Evolutionary conservation across 2,888 invertebrate species (phyloP), one percentile per base, ranked within the genome.

Genomic region (Tortricodes alternella): DNA sequence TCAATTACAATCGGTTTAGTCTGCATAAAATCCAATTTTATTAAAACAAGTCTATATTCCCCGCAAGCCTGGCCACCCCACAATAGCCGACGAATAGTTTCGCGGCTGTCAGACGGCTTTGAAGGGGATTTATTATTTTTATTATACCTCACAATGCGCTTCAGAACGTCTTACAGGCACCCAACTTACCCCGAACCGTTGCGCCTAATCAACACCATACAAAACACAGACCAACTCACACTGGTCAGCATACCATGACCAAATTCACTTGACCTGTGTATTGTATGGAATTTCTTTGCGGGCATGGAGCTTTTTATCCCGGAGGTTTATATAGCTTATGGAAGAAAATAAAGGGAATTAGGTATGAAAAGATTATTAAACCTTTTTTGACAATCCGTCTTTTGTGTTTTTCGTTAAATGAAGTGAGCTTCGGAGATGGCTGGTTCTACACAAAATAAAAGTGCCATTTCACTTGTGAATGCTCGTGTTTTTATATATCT

Each of bases 101-200:
- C 82, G 81, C 84, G 85, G 82, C 87, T 88, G 89, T 89, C 89
- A 86, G 85, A 67, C 78, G 77, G 82, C 79, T 86, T 83, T 85
- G 87, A 87, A 83, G 77, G 80, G 85, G 85, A 89, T 89, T 89
- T 89, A 89, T 88, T 89, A 87, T 89, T 89, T 88, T 87, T 87
- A 86, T 89, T 88, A 87, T 88, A 87, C 88, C 87, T 88, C 71
- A 72, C 75, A 74, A 75, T 75, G 76, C 77, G 78, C 71, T 76
- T 74, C 61, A 57, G 59, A 62, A 70, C 73, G 73, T 78, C 78
- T 80, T 80, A 76, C 75, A 74, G 0, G 2, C 7, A 11, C 7
- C 49, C 56, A 29, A 5, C 18, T 18, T 8, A 29, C 27, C 29
- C 24, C 9, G 37, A 50, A n/a, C 29, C 35, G 7, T 4, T 9